Percentiles rank a stretch among this genome's conserved stretches.
These are phyloP conservation scores for Nyctereutes procyonoides DNA, from an alignment of 2,113 vertebrate genomes.

Conservation along the genomic window DNA sequence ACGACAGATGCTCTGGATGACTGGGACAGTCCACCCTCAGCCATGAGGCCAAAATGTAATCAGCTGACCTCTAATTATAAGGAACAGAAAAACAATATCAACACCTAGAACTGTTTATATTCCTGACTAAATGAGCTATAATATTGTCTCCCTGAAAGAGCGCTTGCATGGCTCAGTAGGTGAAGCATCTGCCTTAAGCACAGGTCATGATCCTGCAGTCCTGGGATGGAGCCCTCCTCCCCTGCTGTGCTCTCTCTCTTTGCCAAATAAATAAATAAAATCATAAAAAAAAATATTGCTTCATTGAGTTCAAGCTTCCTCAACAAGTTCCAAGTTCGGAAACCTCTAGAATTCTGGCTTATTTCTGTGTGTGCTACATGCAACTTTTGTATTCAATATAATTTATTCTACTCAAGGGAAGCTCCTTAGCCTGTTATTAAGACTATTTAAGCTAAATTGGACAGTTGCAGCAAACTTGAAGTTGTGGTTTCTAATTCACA, in stretches of 20 bases:
- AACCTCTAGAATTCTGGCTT: background rate
- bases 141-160: background rate
- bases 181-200: no score
- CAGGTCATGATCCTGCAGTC: no score
- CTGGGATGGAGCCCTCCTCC: no score
- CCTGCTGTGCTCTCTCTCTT: no score
- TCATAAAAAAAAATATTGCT: background rate
- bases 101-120: background rate
- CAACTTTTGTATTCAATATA: background rate
- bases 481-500: background rate
- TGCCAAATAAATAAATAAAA: no score
- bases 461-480: background rate
- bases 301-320: background rate
- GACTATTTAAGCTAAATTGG: background rate
- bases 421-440: background rate
- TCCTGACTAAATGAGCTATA: background rate
- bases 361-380: background rate
- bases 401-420: background rate
- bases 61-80: background rate
- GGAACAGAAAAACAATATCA: background rate
- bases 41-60: background rate
- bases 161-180: no score
- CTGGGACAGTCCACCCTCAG: accelerated
- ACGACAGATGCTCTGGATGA: background rate
- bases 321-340: background rate